Evolutionary conservation across 2,888 invertebrate species (phyloP).

Genomic region (Neria commutata): DNA sequence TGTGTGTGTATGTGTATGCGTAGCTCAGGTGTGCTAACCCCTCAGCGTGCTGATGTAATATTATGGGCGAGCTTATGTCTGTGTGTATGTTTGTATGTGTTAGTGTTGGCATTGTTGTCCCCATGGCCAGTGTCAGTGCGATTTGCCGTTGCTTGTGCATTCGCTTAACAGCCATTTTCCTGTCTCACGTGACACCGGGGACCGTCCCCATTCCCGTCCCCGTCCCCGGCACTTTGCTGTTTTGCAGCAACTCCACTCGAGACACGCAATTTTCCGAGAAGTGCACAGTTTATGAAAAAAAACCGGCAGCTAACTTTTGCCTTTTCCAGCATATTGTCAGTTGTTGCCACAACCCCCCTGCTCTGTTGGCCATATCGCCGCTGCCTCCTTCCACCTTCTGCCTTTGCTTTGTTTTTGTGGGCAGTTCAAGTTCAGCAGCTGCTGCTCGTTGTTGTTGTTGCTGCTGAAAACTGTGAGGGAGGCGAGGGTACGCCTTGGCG

Average conservation of each 20-base stretch:
- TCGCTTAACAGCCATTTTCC: background rate
- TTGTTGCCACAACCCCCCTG: too few relatives aligned
- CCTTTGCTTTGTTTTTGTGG: background rate
- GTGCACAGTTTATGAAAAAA: slow-evolving; percentile 4
- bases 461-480: background rate
- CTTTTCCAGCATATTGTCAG: too few relatives aligned
- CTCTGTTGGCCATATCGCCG: too few relatives aligned
- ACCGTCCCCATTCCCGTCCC: too few relatives aligned
- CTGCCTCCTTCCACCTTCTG: too few relatives aligned
- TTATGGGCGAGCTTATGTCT: background rate
- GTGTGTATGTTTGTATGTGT: background rate
- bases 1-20: too few relatives aligned
- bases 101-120: background rate
- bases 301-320: too few relatives aligned
- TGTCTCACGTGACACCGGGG: background rate
- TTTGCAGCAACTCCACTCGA: background rate
- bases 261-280: slow-evolving; percentile 11
- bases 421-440: background rate
- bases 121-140: background rate
- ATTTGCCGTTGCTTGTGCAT: background rate
- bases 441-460: background rate
- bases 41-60: background rate
- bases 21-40: background rate
- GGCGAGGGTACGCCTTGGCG: too few relatives aligned
- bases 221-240: too few relatives aligned